Evolutionary conservation across 2,113 vertebrate genomes (phyloP).

Genomic region (Pelecanoides urinatrix): DNA sequence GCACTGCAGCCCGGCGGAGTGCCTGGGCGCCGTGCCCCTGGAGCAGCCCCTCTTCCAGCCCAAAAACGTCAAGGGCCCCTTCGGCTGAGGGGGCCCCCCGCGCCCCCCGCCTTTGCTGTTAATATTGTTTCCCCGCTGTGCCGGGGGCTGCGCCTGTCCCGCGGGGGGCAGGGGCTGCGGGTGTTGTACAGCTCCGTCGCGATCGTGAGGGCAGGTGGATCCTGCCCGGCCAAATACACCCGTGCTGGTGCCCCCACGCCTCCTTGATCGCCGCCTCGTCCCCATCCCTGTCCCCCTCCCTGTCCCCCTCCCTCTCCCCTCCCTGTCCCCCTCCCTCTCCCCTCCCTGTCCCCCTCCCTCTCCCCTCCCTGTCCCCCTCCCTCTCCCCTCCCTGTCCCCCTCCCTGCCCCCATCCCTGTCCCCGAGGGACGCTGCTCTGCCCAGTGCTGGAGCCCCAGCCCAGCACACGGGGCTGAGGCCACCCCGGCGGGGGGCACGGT

Average conservation of each 20-base stretch:
- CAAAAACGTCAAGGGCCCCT: constrained; percentile 90
- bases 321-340: too few species aligned
- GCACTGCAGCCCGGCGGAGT: constrained; percentile 89
- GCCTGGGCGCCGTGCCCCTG: constrained; percentile 82
- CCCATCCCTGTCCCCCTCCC: too few species aligned
- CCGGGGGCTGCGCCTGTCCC: background rate
- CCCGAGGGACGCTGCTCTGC: background rate
- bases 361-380: too few species aligned
- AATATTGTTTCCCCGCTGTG: constrained; percentile 28
- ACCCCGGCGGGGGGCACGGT: background rate
- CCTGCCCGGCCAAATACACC: constrained; percentile 23
- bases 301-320: too few species aligned
- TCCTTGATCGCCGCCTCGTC: accelerated
- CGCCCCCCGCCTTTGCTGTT: background rate
- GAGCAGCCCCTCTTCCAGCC: constrained; percentile 85
- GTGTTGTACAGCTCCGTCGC: background rate
- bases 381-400: too few species aligned
- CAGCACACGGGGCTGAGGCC: background rate
- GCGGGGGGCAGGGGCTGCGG: background rate
- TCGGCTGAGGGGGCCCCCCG: constrained; percentile 56
- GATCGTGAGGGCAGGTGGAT: background rate
- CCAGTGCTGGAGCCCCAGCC: background rate
- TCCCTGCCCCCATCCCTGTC: too few species aligned
- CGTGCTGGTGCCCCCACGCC: background rate
- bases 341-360: too few species aligned